Conservation (phyloP, 1,140 invertebrate genomes). For the Potamilus streckersoni region DNA sequence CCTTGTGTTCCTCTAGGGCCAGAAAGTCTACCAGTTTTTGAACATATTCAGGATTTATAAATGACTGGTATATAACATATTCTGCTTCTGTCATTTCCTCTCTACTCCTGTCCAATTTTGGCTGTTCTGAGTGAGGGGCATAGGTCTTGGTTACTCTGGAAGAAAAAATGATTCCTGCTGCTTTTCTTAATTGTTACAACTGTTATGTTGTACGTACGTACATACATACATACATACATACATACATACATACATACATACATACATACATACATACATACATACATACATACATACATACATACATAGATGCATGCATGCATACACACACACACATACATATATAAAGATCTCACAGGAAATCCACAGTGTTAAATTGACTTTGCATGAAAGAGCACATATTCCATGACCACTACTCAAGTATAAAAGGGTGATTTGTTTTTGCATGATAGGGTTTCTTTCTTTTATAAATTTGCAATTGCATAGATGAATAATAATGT, state of each 20-base stretch:
- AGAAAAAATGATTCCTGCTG: background rate
- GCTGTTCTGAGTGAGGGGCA: conserved; percentile 75
- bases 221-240: background rate
- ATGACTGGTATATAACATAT: conserved; percentile 77
- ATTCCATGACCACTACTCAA: no score
- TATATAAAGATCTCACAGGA: background rate
- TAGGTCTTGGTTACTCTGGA: conserved; percentile 49
- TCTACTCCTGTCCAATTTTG: conserved; percentile 69
- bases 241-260: background rate
- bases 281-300: no score
- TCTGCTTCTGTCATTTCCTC: conserved; percentile 71
- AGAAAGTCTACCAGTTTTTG: conserved; percentile 80
- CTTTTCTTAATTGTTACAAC: background rate
- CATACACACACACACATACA: no score
- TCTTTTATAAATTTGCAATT: no score
- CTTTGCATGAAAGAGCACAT: no score
- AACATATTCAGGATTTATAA: conserved; percentile 78
- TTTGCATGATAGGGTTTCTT: no score
- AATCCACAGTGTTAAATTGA: background rate
- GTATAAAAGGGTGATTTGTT: no score
- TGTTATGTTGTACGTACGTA: background rate
- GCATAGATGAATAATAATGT: no score
- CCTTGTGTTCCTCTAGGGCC: conserved; percentile 89
- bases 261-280: no score
- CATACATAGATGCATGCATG: no score